Conservation (phyloP, 2,797 vertebrate species). For the Tragopan temminckii region DNA sequence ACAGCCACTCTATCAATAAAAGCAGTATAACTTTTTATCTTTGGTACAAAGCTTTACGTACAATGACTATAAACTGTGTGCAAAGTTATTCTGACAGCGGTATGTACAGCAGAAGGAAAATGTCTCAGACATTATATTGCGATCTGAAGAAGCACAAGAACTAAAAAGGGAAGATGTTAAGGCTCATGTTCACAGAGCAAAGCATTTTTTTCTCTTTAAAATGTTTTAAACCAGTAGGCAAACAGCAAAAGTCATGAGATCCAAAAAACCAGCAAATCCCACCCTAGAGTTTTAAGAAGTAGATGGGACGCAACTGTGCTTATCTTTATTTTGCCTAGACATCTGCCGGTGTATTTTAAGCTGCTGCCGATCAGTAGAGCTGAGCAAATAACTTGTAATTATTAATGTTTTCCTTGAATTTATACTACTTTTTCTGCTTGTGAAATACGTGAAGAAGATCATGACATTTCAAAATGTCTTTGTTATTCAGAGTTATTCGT, state of each 20-base stretch:
- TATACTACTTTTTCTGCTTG: constrained; percentile 40
- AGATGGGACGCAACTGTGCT: constrained; percentile 27
- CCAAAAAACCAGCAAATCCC: constrained; percentile 36
- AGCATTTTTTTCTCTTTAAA: not conserved
- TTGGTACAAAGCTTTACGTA: constrained; percentile 49
- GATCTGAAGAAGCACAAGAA: constrained; percentile 30
- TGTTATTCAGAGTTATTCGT: constrained; percentile 55
- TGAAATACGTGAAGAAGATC: constrained; percentile 63
- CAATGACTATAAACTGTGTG: constrained; percentile 62
- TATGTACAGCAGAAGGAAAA: constrained; percentile 72
- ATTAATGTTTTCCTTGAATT: constrained; percentile 65
- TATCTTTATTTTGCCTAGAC: constrained; percentile 66
- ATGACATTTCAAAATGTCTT: constrained; percentile 66
- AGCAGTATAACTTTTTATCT: constrained; percentile 53
- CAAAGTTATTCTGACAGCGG: constrained; percentile 65
- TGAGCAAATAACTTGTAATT: constrained; percentile 69
- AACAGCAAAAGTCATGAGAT: constrained; percentile 21
- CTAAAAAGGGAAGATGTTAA: constrained; percentile 51
- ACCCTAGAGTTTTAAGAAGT: constrained; percentile 31
- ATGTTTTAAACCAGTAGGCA: not conserved
- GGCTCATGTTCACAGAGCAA: not conserved
- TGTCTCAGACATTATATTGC: constrained; percentile 57
- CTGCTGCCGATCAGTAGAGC: constrained; percentile 20
- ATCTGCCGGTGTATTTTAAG: constrained; percentile 55
- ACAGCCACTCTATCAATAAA: constrained; percentile 35